Evolutionary conservation across 2,888 invertebrate genomes (phyloP).

Genomic region (Eristalis tenax): DNA sequence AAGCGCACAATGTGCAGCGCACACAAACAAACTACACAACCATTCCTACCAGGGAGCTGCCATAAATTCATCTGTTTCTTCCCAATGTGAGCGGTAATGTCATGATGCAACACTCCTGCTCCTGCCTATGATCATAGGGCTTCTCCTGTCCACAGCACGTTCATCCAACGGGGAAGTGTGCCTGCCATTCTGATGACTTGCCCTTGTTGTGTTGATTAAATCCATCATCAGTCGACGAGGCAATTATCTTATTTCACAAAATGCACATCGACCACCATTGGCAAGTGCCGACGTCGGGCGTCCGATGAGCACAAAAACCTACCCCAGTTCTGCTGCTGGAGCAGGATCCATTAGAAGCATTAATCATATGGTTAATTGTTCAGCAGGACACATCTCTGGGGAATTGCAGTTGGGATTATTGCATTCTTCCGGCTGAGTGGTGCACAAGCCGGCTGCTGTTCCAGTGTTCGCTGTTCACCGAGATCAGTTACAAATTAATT

Average conservation of each 20-base stretch:
- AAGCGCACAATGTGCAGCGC: background rate
- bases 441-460: background rate
- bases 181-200: background rate
- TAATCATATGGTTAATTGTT: conserved; percentile 33
- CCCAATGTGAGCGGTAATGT: too few relatives aligned
- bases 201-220: conserved; percentile 11
- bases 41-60: background rate
- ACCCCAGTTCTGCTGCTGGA: background rate
- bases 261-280: conserved; percentile 10
- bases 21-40: background rate
- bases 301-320: background rate
- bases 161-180: too few relatives aligned
- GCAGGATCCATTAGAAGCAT: conserved; percentile 4
- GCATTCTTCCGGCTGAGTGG: background rate
- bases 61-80: too few relatives aligned
- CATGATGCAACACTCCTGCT: too few relatives aligned
- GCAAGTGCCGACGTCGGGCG: background rate
- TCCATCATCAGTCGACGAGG: conserved; percentile 14
- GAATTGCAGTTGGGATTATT: conserved; percentile 2
- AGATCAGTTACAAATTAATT: conserved; percentile 30
- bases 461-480: background rate
- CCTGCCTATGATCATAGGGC: too few relatives aligned
- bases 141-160: too few relatives aligned
- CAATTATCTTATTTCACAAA: conserved; percentile 36
- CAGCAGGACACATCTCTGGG: background rate